Conservation (phyloP, 2,113 vertebrate genomes). For the Cottus gobio region DNA sequence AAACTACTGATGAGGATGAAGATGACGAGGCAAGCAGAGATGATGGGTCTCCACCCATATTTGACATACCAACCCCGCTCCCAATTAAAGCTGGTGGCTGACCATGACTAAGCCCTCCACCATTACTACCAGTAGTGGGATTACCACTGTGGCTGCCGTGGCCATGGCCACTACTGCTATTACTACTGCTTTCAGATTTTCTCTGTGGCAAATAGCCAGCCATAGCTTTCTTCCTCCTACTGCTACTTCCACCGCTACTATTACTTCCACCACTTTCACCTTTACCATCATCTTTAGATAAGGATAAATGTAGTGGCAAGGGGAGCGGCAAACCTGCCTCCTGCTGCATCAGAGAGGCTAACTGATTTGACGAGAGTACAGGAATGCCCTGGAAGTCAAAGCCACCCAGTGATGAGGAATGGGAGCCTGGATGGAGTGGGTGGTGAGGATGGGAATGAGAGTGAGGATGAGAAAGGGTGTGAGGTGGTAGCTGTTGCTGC, state of each 20-base stretch:
- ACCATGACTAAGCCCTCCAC: conserved; percentile 79
- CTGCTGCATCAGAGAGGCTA: conserved; percentile 86
- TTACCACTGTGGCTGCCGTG: conserved; percentile 78
- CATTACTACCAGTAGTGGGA: conserved; percentile 75
- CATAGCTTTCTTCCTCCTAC: conserved; percentile 88
- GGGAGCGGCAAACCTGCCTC: conserved; percentile 85
- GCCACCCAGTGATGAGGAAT: conserved; percentile 80
- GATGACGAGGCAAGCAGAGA: conserved; percentile 83
- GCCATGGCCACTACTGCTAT: conserved; percentile 71
- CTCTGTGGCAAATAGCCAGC: conserved; percentile 86
- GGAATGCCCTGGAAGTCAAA: conserved; percentile 89
- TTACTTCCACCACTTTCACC: conserved; percentile 78
- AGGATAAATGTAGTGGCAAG: conserved; percentile 84
- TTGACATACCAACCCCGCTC: conserved; percentile 79
- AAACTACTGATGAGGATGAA: conserved; percentile 83
- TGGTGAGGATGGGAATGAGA: conserved; percentile 83
- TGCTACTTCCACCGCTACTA: conserved; percentile 74
- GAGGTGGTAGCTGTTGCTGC: conserved; percentile 84
- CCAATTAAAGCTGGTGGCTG: conserved; percentile 81
- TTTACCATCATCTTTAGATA: conserved; percentile 85
- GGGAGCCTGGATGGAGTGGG: conserved; percentile 82
- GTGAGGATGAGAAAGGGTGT: conserved; percentile 83
- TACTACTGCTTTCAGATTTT: conserved; percentile 79
- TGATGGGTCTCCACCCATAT: conserved; percentile 81
- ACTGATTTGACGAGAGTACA: conserved; percentile 86